Conservation (phyloP, 2,113 vertebrate species). For the Myrmophylax atrothorax region DNA sequence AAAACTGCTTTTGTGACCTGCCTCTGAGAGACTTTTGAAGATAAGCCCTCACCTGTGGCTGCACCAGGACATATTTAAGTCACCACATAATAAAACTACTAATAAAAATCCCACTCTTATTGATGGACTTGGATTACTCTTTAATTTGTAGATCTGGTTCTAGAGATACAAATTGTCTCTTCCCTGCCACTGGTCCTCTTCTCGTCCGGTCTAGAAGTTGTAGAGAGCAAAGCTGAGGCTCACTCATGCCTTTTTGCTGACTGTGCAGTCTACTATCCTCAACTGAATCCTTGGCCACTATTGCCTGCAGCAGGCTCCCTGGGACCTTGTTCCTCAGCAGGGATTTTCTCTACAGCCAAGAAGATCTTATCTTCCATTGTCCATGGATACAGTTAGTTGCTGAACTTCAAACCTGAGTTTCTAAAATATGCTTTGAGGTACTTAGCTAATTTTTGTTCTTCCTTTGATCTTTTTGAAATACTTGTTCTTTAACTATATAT, state of each 20-base stretch:
- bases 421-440: neutral
- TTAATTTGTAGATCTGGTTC: neutral
- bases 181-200: neutral
- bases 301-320: neutral
- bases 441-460: neutral
- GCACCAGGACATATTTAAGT: neutral
- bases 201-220: neutral
- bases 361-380: neutral
- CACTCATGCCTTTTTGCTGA: neutral
- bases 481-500: constrained; percentile 29
- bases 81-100: neutral
- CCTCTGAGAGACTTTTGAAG: neutral
- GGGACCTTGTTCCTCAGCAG: neutral
- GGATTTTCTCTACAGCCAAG: neutral
- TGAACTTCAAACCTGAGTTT: neutral
- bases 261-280: neutral
- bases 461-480: neutral
- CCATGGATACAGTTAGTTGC: neutral
- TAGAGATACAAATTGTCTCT: neutral
- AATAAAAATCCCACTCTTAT: neutral
- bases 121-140: neutral
- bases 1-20: neutral
- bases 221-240: neutral
- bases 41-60: neutral
- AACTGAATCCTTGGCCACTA: rapidly evolving